A percentile compares a stretch with the other conserved stretches of the same genome.
These are phyloP conservation scores for Dromaius novaehollandiae DNA, from an alignment of 2,113 vertebrate genomes.

Conservation along the genomic window DNA sequence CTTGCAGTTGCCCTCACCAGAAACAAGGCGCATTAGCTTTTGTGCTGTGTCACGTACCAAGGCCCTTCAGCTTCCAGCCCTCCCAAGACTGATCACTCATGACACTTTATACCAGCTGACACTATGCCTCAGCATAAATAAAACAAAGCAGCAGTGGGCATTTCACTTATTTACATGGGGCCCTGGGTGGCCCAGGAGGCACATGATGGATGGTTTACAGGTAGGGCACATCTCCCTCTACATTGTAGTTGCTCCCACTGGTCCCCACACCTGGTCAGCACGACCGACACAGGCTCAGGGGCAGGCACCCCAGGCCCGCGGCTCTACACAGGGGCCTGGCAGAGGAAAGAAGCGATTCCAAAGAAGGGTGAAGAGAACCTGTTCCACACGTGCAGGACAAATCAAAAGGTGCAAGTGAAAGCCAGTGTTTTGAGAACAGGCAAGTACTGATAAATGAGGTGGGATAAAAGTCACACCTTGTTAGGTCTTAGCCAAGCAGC, in stretches of 20 bases:
- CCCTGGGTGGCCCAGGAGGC: neutral
- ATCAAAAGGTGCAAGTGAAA: neutral
- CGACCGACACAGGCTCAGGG: neutral
- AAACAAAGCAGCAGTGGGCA: neutral
- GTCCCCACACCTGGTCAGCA: accelerated
- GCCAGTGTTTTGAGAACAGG: neutral
- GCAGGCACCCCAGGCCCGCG: neutral
- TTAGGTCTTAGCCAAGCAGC: neutral
- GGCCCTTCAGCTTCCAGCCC: neutral
- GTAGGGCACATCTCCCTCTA: neutral
- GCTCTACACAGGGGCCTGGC: neutral
- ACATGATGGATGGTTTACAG: neutral
- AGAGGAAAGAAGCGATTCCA: neutral
- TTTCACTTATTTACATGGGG: neutral
- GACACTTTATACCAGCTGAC: neutral
- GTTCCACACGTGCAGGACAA: neutral
- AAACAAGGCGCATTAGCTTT: neutral
- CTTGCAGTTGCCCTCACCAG: neutral
- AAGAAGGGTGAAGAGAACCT: neutral
- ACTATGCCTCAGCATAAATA: neutral
- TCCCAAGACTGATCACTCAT: neutral
- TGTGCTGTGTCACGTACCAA: neutral
- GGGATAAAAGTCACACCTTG: neutral
- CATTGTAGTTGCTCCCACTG: neutral
- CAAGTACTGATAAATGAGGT: neutral